These are phyloP conservation scores for Criorhina ranunculi DNA, from an alignment of 2,888 invertebrate species.

Conservation along the genomic window DNA sequence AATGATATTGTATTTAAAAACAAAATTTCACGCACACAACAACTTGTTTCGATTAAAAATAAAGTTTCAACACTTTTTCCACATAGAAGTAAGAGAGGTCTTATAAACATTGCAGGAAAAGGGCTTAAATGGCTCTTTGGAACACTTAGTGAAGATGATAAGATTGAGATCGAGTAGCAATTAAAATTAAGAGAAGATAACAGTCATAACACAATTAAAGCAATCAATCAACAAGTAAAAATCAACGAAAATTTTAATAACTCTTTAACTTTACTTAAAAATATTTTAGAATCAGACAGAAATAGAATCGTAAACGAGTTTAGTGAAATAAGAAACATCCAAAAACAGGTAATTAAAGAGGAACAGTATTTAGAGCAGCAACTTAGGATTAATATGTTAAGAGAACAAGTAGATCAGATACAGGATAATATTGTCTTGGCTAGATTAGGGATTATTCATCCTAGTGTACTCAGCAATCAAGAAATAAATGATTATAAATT, in stretches of 20 bases:
- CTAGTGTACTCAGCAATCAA: slow-evolving; percentile 13
- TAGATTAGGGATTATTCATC: slow-evolving; percentile 17
- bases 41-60: too few relatives aligned
- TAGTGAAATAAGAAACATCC: neutral
- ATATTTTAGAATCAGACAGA: slow-evolving; percentile 1
- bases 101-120: neutral
- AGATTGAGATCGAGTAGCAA: slow-evolving; percentile 1
- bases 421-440: slow-evolving; percentile 19
- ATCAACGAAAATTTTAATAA: slow-evolving; percentile 11
- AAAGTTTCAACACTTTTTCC: slow-evolving; percentile 8
- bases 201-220: slow-evolving; percentile 9
- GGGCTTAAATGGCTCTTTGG: neutral
- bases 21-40: too few relatives aligned
- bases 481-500: slow-evolving; percentile 36
- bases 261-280: slow-evolving; percentile 4
- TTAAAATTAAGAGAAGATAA: slow-evolving; percentile 6
- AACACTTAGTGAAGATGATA: neutral
- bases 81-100: neutral
- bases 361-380: neutral
- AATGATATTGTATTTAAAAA: too few relatives aligned
- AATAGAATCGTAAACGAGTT: neutral
- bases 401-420: slow-evolving; percentile 24
- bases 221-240: slow-evolving; percentile 12
- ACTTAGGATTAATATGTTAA: slow-evolving; percentile 22
- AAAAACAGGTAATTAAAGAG: neutral